Evolutionary conservation across 1,140 invertebrate species (phyloP), one percentile per base, ranked within the genome.

Genomic region (Scaptodrosophila lebanonensis): DNA sequence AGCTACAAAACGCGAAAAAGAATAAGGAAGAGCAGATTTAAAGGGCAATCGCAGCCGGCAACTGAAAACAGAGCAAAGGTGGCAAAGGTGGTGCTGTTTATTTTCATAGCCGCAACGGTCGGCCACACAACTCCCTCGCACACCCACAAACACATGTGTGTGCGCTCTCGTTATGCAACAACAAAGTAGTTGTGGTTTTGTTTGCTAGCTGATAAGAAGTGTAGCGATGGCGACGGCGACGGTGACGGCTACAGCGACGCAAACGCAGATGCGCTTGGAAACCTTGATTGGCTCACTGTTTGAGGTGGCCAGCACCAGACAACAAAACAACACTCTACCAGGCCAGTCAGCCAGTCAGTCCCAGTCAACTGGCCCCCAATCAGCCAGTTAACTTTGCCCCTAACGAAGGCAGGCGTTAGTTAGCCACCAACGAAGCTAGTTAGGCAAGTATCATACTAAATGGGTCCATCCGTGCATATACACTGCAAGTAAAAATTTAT

Each of bases 301-400:
- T 57, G 67, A 36, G 49, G 53, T 52, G 32, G 56, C 32, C 35
- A 38, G 49, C 48, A 52, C 36, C 33, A 25, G 20, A 61, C 69
- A 73, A 72, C 58, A 68, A 77, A 79, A 54, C 73, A 57, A 27
- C n/a, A 36, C 30, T 18, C 35, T 2, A 16, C 11, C 29, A 27
- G 15, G 9, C 17, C n/a, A 36, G 38, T 18, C 35, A 3, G 20
- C 11, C 29, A 27, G 15, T 11, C 17, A 32, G 40, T 36, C 35
- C 40, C 17, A 18, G 29, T 15, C 29, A n/a, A n/a, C 44, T 18
- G 30, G 44, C 16, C 15, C 2, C 33, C 45, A 38, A 20, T 58
- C 59, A 35, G 68, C 52, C 73, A 77, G 69, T 73, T 73, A 77
- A 58, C 73, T 73, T 73, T 79, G 73, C 57, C 73, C 68, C 73